Evolutionary conservation across 2,888 invertebrate species (phyloP).

Genomic region (Incurvaria masculella): DNA sequence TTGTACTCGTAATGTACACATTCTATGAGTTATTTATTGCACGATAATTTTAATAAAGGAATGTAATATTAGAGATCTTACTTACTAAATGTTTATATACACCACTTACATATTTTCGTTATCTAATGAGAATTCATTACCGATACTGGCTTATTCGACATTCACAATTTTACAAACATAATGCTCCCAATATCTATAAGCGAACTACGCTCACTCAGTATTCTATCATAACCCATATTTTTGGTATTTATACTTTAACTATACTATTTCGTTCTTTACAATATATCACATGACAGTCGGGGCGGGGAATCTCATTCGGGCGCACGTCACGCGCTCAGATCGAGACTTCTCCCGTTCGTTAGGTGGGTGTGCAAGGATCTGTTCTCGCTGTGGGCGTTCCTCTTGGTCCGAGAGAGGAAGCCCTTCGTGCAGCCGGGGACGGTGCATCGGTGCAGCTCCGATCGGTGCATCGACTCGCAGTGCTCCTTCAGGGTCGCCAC

Average conservation of each 20-base stretch:
- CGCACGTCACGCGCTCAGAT: slow-evolving; percentile 34
- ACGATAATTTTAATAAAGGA: not conserved
- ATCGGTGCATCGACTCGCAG: slow-evolving; percentile 65
- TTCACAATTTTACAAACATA: not conserved
- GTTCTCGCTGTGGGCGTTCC: slow-evolving; percentile 73
- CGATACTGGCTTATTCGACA: not conserved
- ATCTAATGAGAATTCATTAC: not conserved
- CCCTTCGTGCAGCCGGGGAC: slow-evolving; percentile 73
- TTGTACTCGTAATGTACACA: not conserved
- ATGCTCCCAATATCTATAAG: slow-evolving; percentile 17
- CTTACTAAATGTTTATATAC: not conserved
- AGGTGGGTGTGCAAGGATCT: slow-evolving; percentile 51
- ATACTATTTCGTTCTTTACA: slow-evolving; percentile 5
- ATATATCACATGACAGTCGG: slow-evolving; percentile 12
- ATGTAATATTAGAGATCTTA: not conserved
- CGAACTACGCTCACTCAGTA: slow-evolving; percentile 33
- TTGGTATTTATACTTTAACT: slow-evolving; percentile 28
- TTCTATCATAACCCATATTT: slow-evolving; percentile 43
- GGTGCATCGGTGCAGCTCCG: slow-evolving; percentile 73
- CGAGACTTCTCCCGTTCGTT: slow-evolving; percentile 31
- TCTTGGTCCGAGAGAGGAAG: slow-evolving; percentile 73
- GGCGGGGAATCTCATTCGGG: slow-evolving; percentile 19
- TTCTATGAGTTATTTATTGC: not conserved
- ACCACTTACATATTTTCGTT: not conserved
- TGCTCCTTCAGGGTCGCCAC: slow-evolving; percentile 65